phyloP scores from a whole-genome alignment of 2,888 invertebrate genomes.

The Tetanocera ferruginea region DNA sequence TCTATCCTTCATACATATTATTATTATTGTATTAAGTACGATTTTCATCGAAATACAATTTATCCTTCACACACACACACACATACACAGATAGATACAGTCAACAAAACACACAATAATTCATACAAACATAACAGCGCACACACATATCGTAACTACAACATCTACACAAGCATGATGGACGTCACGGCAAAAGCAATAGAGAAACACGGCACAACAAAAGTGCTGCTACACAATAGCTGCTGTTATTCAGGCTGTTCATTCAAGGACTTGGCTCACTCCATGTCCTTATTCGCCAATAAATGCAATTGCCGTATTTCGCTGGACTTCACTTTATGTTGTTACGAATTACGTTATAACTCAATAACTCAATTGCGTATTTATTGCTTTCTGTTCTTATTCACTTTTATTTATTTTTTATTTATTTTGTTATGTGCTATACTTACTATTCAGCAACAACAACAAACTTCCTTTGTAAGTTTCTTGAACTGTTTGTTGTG shows the following conservation, averaged over 20 bases:
- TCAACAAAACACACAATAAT: neutral
- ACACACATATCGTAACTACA: neutral
- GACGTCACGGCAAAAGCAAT: neutral
- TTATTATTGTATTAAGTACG: constrained; percentile 34
- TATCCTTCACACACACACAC: neutral
- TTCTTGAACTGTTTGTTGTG: neutral
- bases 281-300: constrained; percentile 19
- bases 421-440: neutral
- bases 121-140: neutral
- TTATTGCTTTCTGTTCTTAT: constrained; percentile 31
- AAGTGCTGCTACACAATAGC: neutral
- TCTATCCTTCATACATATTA: constrained; percentile 5
- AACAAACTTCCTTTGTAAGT: neutral
- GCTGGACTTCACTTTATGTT: constrained; percentile 29
- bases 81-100: constrained; percentile 11
- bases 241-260: constrained; percentile 5
- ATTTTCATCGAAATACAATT: constrained; percentile 38
- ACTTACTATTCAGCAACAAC: neutral
- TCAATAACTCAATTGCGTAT: constrained; percentile 40
- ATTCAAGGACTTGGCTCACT: neutral
- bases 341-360: constrained; percentile 40
- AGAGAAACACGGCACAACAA: constrained; percentile 1
- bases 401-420: neutral
- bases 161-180: neutral
- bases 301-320: constrained; percentile 25